Conservation (phyloP, 2,888 invertebrate species). For the Malthinus seriepunctatus region DNA sequence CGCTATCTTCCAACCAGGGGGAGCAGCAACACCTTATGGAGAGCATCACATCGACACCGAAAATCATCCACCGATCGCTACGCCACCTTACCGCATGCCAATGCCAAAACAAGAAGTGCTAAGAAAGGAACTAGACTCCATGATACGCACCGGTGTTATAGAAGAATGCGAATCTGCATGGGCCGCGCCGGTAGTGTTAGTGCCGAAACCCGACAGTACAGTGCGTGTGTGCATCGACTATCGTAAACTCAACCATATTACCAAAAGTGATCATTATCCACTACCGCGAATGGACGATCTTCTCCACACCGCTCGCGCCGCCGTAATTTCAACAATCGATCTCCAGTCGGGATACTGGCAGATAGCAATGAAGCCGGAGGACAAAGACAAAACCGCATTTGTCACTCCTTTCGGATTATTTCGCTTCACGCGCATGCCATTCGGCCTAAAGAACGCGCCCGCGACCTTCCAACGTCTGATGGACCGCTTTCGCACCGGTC, state of each 20-base stretch:
- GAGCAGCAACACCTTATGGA: not conserved
- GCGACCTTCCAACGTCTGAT: slow-evolving; percentile 38
- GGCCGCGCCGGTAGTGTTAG: slow-evolving; percentile 1
- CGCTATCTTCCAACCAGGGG: not conserved
- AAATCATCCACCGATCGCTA: not conserved
- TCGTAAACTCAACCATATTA: not conserved
- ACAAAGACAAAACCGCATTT: too few species aligned
- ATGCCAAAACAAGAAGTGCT: not conserved
- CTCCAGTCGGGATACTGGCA: too few species aligned
- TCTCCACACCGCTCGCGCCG: too few species aligned
- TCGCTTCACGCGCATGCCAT: slow-evolving; percentile 33
- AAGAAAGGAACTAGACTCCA: not conserved
- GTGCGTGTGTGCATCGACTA: slow-evolving; percentile 4
- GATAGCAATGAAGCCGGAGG: too few species aligned
- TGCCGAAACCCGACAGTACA: not conserved
- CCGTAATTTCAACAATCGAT: too few species aligned
- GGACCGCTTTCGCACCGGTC: slow-evolving; percentile 31
- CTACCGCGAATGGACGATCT: too few species aligned
- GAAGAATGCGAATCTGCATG: slow-evolving; percentile 7
- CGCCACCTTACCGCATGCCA: not conserved
- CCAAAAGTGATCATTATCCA: too few species aligned
- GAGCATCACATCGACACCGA: slow-evolving; percentile 2
- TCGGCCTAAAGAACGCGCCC: slow-evolving; percentile 35
- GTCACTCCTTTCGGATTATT: slow-evolving; percentile 45
- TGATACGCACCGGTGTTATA: not conserved